Conservation (phyloP, 37 sponge, comb jelly and placozoan species). For the Haliclona indistincta region DNA sequence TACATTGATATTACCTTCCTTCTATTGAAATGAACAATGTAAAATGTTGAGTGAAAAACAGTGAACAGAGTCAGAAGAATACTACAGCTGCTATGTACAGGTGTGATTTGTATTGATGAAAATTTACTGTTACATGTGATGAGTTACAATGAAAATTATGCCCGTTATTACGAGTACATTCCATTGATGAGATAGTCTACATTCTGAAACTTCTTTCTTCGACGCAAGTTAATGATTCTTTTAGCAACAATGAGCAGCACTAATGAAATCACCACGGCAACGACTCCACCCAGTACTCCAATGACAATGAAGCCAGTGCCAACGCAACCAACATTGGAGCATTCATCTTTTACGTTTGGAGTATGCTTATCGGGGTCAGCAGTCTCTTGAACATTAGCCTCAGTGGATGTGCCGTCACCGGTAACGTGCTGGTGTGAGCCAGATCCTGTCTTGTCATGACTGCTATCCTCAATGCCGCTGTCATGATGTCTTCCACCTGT, state of each 20-base stretch:
- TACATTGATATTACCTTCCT: no score
- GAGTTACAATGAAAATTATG: no score
- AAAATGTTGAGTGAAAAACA: no score
- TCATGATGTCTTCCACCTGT: no score
- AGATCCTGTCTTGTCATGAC: no score
- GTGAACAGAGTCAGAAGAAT: no score
- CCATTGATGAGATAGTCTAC: conserved; percentile 88
- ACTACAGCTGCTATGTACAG: no score
- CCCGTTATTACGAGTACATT: conserved; percentile 77
- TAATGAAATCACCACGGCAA: conserved; percentile 26
- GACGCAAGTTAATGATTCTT: conserved; percentile 10
- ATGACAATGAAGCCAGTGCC: conserved; percentile 46
- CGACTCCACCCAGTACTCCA: conserved; percentile 35
- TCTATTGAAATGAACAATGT: no score
- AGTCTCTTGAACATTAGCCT: neutral
- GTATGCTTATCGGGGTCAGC: neutral
- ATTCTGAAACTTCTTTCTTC: conserved; percentile 45
- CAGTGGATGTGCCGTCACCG: neutral
- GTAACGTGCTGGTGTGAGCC: no score
- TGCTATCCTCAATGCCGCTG: no score
- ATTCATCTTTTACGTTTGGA: neutral
- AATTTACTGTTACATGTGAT: no score
- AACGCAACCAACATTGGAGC: conserved; percentile 22
- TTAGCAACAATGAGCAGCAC: conserved; percentile 30
- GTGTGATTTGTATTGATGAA: no score